A percentile compares a stretch with the other conserved stretches of the same genome.
phyloP scores from a whole-genome alignment of 2,888 invertebrate genomes.

The Nasonia oneida region DNA sequence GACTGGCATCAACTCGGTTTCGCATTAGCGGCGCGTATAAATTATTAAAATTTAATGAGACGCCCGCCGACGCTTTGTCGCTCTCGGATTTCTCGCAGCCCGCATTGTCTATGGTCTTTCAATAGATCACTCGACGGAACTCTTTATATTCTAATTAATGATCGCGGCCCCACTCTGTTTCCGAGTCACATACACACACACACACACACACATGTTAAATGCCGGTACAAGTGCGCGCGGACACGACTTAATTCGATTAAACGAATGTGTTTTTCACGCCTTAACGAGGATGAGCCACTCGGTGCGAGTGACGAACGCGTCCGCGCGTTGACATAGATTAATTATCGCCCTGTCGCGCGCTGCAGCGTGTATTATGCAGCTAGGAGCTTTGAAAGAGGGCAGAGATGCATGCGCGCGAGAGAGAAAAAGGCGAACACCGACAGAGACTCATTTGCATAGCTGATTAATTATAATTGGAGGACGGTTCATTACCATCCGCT shows the following conservation, averaged over 20 bases:
- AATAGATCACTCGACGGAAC: background rate
- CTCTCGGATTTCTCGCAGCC: background rate
- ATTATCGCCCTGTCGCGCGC: background rate
- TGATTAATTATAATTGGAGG: constrained; percentile 13
- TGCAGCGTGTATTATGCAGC: background rate
- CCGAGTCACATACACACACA: too few relatives aligned
- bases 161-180: background rate
- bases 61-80: background rate
- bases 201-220: too few relatives aligned
- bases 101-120: background rate
- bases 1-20: background rate
- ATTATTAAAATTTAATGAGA: constrained; percentile 7
- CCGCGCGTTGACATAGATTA: constrained; percentile 4
- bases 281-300: background rate
- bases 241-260: background rate
- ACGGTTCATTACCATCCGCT: background rate
- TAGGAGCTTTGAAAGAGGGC: background rate
- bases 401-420: too few relatives aligned
- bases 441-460: background rate
- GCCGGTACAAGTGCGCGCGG: too few relatives aligned
- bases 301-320: background rate
- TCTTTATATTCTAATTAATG: background rate
- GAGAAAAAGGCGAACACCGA: background rate
- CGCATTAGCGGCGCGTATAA: background rate
- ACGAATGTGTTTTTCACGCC: background rate